A percentile compares a stretch with the other conserved stretches of the same genome.
Conservation (phyloP, 2,888 invertebrate genomes). For the Latrodectus hesperus region DNA sequence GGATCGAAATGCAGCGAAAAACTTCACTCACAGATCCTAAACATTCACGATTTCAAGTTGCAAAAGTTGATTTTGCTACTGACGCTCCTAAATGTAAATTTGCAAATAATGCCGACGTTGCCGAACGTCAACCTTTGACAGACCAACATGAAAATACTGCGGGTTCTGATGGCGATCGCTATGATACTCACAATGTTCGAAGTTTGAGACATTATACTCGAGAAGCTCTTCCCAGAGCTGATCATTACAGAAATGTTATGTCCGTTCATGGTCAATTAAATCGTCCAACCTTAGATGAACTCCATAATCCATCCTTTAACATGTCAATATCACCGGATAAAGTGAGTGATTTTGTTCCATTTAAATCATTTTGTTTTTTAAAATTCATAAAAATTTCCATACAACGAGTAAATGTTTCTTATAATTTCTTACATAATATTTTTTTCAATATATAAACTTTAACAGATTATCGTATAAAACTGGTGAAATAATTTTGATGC, state of each 20-base stretch:
- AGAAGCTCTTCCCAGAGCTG: conserved; percentile 76
- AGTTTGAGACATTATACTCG: conserved; percentile 74
- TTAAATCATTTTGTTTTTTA: no score
- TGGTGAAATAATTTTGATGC: no score
- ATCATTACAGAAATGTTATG: conserved; percentile 77
- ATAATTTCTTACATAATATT: no score
- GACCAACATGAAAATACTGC: conserved; percentile 28
- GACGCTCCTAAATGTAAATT: conserved; percentile 60
- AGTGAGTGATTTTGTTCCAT: conserved; percentile 17
- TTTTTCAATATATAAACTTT: no score
- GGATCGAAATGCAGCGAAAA: conserved; percentile 66
- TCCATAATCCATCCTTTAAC: conserved; percentile 73
- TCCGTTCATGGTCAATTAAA: conserved; percentile 73
- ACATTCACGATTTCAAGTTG: conserved; percentile 72
- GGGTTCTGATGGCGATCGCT: conserved; percentile 42
- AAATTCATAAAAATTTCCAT: no score
- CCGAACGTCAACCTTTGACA: conserved; percentile 55
- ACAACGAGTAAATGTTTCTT: no score
- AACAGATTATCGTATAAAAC: no score
- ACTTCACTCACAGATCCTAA: conserved; percentile 49
- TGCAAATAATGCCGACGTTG: conserved; percentile 39
- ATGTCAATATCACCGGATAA: conserved; percentile 62
- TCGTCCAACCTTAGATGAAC: conserved; percentile 75
- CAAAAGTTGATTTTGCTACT: conserved; percentile 72
- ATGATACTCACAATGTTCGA: conserved; percentile 73